phyloP scores from a whole-genome alignment of 2,113 vertebrate genomes.

The Cinclus cinclus region DNA sequence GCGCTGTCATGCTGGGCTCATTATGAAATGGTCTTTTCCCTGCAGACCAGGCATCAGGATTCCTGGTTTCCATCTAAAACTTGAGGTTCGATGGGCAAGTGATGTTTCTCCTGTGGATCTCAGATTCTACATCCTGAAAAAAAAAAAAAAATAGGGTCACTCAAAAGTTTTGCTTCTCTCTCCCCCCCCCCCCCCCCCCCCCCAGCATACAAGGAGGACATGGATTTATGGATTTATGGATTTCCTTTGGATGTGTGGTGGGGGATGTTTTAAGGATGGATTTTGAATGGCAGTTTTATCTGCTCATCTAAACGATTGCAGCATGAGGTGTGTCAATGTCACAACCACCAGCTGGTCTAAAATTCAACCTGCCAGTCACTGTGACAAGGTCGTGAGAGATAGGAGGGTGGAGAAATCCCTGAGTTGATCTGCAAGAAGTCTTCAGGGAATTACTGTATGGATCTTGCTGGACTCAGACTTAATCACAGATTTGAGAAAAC shows the following conservation, averaged over 20 bases:
- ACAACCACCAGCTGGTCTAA: not conserved
- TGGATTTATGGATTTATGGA: not conserved
- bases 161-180: not conserved
- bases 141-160: not conserved
- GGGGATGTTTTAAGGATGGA: not conserved
- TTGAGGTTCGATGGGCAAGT: not conserved
- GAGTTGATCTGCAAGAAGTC: not conserved
- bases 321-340: conserved; percentile 11
- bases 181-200: no score
- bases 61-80: not conserved
- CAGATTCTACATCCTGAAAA: not conserved
- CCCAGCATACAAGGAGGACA: not conserved
- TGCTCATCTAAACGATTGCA: not conserved
- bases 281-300: conserved; percentile 47
- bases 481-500: not conserved
- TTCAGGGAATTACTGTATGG: not conserved
- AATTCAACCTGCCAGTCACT: conserved; percentile 29
- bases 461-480: not conserved
- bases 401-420: not conserved
- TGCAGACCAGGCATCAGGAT: not conserved
- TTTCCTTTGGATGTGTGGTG: not conserved
- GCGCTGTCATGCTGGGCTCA: not conserved
- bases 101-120: not conserved
- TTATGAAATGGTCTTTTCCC: not conserved
- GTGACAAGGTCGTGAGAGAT: not conserved